Evolutionary conservation across 2,797 vertebrate genomes (phyloP).

Genomic region (Pantherophis alleghaniensis): DNA sequence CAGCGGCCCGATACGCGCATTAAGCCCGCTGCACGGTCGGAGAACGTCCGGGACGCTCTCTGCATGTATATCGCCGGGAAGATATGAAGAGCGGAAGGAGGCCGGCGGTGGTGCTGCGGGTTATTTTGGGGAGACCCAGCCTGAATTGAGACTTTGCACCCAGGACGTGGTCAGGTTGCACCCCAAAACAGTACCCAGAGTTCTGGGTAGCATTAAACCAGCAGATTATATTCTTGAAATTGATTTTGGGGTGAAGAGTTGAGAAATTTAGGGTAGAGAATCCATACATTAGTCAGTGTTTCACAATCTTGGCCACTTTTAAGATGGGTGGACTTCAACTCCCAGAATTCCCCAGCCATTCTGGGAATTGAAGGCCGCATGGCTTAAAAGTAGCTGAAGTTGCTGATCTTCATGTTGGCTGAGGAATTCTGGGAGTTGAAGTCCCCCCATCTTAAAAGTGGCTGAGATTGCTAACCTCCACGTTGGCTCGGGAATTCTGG

Average conservation of each 20-base stretch:
- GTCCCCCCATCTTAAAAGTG: no score
- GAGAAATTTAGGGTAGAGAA: neutral
- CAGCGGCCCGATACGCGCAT: slow-evolving; percentile 12
- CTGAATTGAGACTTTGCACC: neutral
- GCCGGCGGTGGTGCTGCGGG: accelerated
- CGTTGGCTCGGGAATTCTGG: no score
- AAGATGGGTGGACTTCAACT: neutral
- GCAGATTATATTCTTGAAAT: neutral
- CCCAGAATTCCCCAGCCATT: neutral
- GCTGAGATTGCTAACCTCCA: no score
- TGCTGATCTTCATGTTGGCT: no score
- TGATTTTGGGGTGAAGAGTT: neutral
- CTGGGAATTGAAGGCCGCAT: no score
- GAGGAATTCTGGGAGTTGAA: no score
- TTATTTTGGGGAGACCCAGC: neutral
- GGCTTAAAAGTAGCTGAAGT: no score
- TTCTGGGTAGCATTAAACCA: neutral
- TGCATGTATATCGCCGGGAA: neutral
- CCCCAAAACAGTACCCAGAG: neutral
- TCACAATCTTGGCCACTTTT: neutral
- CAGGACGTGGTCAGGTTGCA: neutral
- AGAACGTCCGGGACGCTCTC: slow-evolving; percentile 1
- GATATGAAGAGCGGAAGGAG: neutral
- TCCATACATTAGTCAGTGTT: neutral
- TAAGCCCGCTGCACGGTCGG: neutral